Evolutionary conservation across 2,888 invertebrate species (phyloP).

Genomic region (Steinernema scapterisci): DNA sequence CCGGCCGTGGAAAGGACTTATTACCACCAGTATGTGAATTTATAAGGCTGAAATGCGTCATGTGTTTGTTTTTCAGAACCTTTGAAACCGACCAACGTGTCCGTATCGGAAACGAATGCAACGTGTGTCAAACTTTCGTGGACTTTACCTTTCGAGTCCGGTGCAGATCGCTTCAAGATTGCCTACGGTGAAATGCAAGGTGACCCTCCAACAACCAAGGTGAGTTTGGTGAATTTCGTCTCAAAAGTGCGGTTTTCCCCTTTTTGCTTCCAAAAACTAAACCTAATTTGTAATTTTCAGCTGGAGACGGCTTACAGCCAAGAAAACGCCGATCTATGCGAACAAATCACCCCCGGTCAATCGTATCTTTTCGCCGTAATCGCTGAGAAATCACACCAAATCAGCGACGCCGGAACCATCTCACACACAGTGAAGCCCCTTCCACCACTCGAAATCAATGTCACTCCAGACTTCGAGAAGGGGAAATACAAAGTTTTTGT

Average conservation of each 20-base stretch:
- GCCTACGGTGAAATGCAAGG: constrained; percentile 50
- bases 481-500: constrained; percentile 55
- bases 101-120: constrained; percentile 53
- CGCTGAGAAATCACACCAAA: constrained; percentile 56
- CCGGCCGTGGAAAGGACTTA: constrained; percentile 58
- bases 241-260: too few relatives aligned
- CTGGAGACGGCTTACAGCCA: constrained; percentile 31
- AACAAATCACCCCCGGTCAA: constrained; percentile 56
- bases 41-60: too few relatives aligned
- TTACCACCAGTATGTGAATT: constrained; percentile 60
- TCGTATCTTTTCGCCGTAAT: constrained; percentile 56
- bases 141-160: constrained; percentile 50
- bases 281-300: constrained; percentile 4
- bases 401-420: constrained; percentile 52
- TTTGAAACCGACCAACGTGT: constrained; percentile 44
- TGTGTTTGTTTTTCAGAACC: constrained; percentile 35
- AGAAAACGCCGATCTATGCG: constrained; percentile 48
- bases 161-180: constrained; percentile 56
- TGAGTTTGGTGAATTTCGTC: too few relatives aligned
- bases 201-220: constrained; percentile 44
- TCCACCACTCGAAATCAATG: constrained; percentile 56
- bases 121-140: constrained; percentile 59
- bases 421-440: constrained; percentile 60
- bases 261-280: too few relatives aligned
- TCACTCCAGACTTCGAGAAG: constrained; percentile 56